A percentile compares a stretch with the other conserved stretches of the same genome.
Conservation (phyloP, 2,113 vertebrate species). For the Connochaetes taurinus region DNA sequence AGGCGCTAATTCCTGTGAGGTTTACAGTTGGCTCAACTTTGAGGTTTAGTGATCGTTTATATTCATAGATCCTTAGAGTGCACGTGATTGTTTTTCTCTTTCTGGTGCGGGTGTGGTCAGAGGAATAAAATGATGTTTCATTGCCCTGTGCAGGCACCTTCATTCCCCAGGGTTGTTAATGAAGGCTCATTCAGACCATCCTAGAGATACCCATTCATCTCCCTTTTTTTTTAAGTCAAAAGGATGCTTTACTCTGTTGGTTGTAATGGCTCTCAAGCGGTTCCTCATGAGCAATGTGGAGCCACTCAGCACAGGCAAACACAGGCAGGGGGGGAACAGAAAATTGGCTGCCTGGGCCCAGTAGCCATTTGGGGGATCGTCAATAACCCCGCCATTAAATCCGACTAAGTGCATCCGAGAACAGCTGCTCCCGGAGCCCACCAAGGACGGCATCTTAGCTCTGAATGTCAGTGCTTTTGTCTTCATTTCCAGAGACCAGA, state of each 20-base stretch:
- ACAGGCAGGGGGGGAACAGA: not conserved
- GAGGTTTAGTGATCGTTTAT: not conserved
- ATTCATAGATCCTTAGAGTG: not conserved
- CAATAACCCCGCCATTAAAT: slow-evolving; percentile 33
- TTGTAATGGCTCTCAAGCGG: slow-evolving; percentile 29
- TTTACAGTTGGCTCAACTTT: not conserved
- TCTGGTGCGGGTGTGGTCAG: not conserved
- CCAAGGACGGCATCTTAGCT: not conserved
- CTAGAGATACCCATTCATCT: slow-evolving; percentile 50
- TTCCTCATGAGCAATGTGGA: slow-evolving; percentile 46
- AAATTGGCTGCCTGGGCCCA: slow-evolving; percentile 43
- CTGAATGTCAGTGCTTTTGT: not conserved
- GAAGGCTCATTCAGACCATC: slow-evolving; percentile 11
- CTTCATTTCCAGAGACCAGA: not conserved
- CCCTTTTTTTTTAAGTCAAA: not conserved
- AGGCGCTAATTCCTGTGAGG: not conserved
- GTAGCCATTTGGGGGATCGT: not conserved
- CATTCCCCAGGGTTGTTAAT: slow-evolving; percentile 10
- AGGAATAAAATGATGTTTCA: not conserved
- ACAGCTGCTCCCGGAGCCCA: not conserved
- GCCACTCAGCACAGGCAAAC: not conserved
- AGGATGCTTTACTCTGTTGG: slow-evolving; percentile 18
- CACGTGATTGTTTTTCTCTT: not conserved
- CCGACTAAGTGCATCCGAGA: not conserved
- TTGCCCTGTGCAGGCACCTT: not conserved